Conservation (phyloP, 2,797 vertebrate genomes). For the Enteromius unitaeniatus region DNA sequence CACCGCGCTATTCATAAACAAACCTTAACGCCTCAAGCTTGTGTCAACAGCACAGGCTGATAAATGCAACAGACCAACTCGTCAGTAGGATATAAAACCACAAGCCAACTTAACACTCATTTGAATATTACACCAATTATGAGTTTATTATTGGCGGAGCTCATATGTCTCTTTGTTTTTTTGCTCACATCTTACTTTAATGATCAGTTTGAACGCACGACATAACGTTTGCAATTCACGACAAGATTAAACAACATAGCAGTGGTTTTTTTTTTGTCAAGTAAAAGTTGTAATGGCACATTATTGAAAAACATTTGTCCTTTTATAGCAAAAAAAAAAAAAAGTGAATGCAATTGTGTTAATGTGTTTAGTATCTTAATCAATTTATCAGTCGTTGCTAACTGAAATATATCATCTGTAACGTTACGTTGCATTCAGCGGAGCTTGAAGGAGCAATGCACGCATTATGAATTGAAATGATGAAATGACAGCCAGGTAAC, state of each 20-base stretch:
- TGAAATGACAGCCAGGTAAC: background rate
- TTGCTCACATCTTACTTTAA: background rate
- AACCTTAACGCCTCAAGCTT: background rate
- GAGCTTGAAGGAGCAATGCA: background rate
- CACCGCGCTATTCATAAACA: constrained; percentile 27
- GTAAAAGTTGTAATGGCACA: constrained; percentile 1
- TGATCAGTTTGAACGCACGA: background rate
- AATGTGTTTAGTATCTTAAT: background rate
- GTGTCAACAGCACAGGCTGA: background rate
- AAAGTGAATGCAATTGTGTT: background rate
- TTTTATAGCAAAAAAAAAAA: background rate
- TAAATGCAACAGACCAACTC: background rate
- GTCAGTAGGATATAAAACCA: background rate
- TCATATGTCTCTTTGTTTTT: background rate
- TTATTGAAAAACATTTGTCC: background rate
- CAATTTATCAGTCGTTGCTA: background rate
- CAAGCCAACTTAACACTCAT: constrained; percentile 4
- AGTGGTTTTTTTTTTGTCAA: background rate
- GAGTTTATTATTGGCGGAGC: background rate
- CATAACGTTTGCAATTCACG: background rate
- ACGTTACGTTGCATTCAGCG: constrained; percentile 1
- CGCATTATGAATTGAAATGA: background rate
- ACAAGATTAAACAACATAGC: background rate
- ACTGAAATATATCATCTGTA: background rate
- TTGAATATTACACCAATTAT: constrained; percentile 2